Conservation (phyloP, 2,888 invertebrate genomes). For the Tribolium freemani region DNA sequence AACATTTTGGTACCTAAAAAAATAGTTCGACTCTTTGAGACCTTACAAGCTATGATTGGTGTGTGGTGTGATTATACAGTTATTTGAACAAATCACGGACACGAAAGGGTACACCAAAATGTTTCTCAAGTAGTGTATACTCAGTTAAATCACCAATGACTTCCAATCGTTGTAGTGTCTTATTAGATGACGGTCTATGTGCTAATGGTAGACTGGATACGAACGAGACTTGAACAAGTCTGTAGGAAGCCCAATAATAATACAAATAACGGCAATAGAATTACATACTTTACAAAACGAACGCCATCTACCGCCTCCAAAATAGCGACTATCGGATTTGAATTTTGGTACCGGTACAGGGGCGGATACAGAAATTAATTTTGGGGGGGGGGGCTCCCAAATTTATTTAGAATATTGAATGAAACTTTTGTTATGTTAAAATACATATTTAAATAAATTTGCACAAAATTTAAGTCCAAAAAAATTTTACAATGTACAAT, state of each 20-base stretch:
- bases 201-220: constrained; percentile 49
- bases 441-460: no score
- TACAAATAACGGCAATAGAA: constrained; percentile 51
- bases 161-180: constrained; percentile 50
- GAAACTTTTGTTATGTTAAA: no score
- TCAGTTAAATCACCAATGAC: constrained; percentile 58
- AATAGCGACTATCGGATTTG: background rate
- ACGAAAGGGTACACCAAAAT: constrained; percentile 43
- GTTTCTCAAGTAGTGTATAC: constrained; percentile 53
- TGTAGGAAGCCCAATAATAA: constrained; percentile 60
- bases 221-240: constrained; percentile 49
- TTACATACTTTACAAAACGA: constrained; percentile 53
- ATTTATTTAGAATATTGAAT: no score
- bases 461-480: no score
- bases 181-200: constrained; percentile 41
- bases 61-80: constrained; percentile 33
- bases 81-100: constrained; percentile 30
- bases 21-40: constrained; percentile 22
- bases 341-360: background rate
- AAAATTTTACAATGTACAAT: no score
- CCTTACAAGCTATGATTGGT: constrained; percentile 43
- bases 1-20: constrained; percentile 34
- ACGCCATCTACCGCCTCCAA: background rate
- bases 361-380: no score
- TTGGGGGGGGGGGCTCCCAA: no score